phyloP scores from a whole-genome alignment of 1,140 invertebrate species.

The Leguminivora glycinivorella region DNA sequence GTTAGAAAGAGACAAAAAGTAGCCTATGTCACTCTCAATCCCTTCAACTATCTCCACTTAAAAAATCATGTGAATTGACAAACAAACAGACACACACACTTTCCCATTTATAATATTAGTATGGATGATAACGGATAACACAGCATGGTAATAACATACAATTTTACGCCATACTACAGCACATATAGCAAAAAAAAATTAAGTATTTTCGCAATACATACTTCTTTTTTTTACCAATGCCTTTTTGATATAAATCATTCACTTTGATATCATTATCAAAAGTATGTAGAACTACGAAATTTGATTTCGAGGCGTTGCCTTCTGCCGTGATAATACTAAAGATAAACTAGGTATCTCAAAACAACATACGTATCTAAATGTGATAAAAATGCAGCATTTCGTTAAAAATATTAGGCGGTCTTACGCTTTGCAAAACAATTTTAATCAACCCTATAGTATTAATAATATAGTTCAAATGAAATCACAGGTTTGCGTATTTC shows the following conservation, averaged over 20 bases:
- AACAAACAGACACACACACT: too few species aligned
- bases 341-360: background rate
- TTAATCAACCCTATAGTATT: background rate
- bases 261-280: background rate
- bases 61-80: too few species aligned
- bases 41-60: too few species aligned
- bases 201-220: background rate
- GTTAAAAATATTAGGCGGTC: background rate
- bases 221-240: background rate
- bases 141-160: background rate
- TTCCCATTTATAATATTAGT: too few species aligned
- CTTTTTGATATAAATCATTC: background rate
- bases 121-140: too few species aligned
- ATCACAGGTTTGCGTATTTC: background rate
- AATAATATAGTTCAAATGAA: background rate
- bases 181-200: background rate
- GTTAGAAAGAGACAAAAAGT: too few species aligned
- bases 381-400: conserved; percentile 13
- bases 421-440: background rate
- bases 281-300: background rate
- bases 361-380: background rate
- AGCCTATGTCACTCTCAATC: too few species aligned
- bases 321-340: background rate
- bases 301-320: conserved; percentile 8
- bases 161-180: background rate